Conservation (phyloP, 1,140 invertebrate species). For the Scaptodrosophila lebanonensis region DNA sequence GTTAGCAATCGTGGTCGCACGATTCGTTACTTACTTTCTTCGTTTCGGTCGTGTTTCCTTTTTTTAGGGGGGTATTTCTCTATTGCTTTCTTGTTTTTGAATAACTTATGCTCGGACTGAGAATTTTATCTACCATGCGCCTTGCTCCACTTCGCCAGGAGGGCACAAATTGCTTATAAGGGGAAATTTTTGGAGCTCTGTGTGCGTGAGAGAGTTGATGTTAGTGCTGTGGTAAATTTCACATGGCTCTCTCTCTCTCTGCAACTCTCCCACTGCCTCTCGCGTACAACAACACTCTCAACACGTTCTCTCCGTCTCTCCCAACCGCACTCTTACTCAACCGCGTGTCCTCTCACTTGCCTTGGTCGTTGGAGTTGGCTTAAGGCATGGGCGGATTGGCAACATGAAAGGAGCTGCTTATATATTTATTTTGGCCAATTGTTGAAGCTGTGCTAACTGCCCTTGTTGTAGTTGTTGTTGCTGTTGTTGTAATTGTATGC, state of each 20-base stretch:
- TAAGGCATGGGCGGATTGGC: too few species aligned
- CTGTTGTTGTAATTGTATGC: too few species aligned
- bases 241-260: too few species aligned
- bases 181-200: conserved; percentile 36
- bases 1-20: conserved; percentile 24
- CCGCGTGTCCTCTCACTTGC: too few species aligned
- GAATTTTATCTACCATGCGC: conserved; percentile 18
- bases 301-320: too few species aligned
- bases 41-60: conserved; percentile 10
- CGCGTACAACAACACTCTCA: too few species aligned
- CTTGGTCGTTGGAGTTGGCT: too few species aligned
- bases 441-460: neutral
- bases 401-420: too few species aligned
- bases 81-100: conserved; percentile 19
- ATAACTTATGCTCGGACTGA: neutral
- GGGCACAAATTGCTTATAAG: conserved; percentile 6
- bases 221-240: conserved; percentile 31
- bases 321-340: too few species aligned
- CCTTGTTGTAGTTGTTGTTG: neutral
- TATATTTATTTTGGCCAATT: too few species aligned
- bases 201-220: too few species aligned
- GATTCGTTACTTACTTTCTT: conserved; percentile 8
- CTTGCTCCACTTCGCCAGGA: conserved; percentile 41
- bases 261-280: too few species aligned
- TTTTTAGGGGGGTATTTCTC: conserved; percentile 11